Percentiles rank a stretch among this genome's conserved stretches.
These are phyloP conservation scores for Oryzias javanicus DNA, from an alignment of 2,113 vertebrate species.

Conservation along the genomic window DNA sequence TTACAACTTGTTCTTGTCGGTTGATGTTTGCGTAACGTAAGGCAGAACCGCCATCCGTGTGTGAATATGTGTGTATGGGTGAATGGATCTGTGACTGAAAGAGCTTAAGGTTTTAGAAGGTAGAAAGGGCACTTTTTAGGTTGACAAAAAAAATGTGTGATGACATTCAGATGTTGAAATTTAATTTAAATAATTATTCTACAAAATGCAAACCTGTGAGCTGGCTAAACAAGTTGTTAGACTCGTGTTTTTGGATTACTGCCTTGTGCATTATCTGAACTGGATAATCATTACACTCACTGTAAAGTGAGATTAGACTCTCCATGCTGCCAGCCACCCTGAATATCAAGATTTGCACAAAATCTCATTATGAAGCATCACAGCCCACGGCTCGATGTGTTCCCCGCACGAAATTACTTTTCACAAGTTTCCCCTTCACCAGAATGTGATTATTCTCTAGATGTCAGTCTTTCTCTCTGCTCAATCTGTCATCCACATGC, in stretches of 20 bases:
- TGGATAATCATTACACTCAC: conserved; percentile 17
- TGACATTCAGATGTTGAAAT: not conserved
- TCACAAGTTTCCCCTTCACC: conserved; percentile 8
- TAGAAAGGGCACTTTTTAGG: too few relatives aligned
- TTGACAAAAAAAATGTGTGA: not conserved
- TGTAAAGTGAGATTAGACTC: conserved; percentile 16
- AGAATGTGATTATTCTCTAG: not conserved
- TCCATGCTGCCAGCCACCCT: conserved; percentile 3
- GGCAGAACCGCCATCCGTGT: too few relatives aligned
- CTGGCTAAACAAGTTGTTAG: not conserved
- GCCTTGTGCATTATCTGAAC: not conserved
- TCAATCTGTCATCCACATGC: not conserved
- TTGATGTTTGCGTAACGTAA: too few relatives aligned
- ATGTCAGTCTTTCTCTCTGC: not conserved
- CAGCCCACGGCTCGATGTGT: conserved; percentile 4
- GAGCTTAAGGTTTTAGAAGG: too few relatives aligned
- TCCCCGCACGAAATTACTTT: conserved; percentile 14
- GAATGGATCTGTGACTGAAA: too few relatives aligned
- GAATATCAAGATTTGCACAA: conserved; percentile 25
- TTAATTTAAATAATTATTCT: too few relatives aligned
- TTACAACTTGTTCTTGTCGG: too few relatives aligned
- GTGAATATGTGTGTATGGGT: too few relatives aligned
- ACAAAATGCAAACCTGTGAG: too few relatives aligned
- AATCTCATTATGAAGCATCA: conserved; percentile 20
- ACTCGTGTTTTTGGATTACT: not conserved